Percentiles rank a stretch among this genome's conserved stretches.
These are phyloP conservation scores for Habrosyne pyritoides DNA, from an alignment of 2,888 invertebrate species.

Conservation along the genomic window DNA sequence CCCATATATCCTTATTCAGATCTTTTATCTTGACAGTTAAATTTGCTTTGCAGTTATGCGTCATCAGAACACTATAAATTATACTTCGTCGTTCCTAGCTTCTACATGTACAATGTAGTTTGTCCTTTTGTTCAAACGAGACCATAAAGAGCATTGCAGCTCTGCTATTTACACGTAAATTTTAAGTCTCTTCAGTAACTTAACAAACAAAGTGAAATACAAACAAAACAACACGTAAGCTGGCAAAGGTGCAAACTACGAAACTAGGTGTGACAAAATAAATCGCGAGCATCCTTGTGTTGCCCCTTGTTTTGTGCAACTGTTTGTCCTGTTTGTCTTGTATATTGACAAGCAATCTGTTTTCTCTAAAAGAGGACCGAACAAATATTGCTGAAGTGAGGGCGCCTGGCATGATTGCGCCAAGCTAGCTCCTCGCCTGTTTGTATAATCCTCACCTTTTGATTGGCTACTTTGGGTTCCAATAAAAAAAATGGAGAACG, in stretches of 20 bases:
- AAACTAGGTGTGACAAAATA: constrained; percentile 50
- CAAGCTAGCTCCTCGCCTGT: constrained; percentile 59
- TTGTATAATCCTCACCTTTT: constrained; percentile 66
- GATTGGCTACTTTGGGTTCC: constrained; percentile 59
- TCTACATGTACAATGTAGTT: not conserved
- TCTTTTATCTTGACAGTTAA: constrained; percentile 33
- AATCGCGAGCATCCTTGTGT: constrained; percentile 49
- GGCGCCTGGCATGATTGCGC: constrained; percentile 66
- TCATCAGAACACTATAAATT: not conserved
- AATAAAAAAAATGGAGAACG: constrained; percentile 26
- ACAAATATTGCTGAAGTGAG: constrained; percentile 58
- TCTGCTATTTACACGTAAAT: not conserved
- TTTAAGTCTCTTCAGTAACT: not conserved
- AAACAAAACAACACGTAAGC: constrained; percentile 15
- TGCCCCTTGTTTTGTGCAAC: constrained; percentile 54
- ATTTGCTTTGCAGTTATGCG: not conserved
- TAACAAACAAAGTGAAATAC: constrained; percentile 11
- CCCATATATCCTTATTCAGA: constrained; percentile 52
- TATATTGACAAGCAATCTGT: constrained; percentile 76
- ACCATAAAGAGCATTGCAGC: not conserved
- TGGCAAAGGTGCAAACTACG: constrained; percentile 43
- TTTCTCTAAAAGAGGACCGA: constrained; percentile 65
- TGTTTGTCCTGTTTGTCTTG: constrained; percentile 68
- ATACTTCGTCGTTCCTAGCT: not conserved
- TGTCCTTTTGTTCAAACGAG: not conserved